phyloP scores from a whole-genome alignment of 2,888 invertebrate genomes.

The Andrena marginata region DNA sequence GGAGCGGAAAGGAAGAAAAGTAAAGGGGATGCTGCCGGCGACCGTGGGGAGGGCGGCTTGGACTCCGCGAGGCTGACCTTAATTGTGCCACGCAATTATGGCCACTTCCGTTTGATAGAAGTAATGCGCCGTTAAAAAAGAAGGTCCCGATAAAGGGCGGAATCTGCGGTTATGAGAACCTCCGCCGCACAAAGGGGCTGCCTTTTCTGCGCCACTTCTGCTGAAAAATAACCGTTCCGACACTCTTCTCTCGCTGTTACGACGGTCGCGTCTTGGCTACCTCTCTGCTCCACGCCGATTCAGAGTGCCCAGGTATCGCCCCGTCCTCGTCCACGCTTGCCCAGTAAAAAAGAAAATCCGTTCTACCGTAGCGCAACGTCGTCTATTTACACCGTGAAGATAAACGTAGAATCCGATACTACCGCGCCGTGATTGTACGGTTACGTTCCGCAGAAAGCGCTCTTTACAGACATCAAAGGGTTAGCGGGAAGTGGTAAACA shows the following conservation, averaged over 20 bases:
- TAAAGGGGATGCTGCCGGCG: constrained; percentile 11
- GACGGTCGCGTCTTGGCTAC: neutral
- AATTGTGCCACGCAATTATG: constrained; percentile 68
- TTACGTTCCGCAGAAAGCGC: constrained; percentile 31
- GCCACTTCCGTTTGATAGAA: constrained; percentile 63
- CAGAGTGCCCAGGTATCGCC: neutral
- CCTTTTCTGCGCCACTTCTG: constrained; percentile 2
- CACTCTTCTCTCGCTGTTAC: constrained; percentile 14
- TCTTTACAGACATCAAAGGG: constrained; percentile 19
- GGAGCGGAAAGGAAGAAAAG: constrained; percentile 33
- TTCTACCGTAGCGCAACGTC: neutral
- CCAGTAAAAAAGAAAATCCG: constrained; percentile 9
- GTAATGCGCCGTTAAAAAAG: constrained; percentile 55
- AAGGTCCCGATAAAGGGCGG: constrained; percentile 45
- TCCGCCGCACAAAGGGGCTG: constrained; percentile 60
- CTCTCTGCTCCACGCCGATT: neutral
- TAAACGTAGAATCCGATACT: constrained; percentile 6
- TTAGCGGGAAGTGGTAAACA: constrained; percentile 50
- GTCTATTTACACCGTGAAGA: neutral
- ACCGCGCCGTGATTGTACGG: constrained; percentile 10
- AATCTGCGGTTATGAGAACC: constrained; percentile 67
- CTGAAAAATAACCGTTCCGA: constrained; percentile 18
- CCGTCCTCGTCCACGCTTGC: neutral
- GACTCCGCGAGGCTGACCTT: constrained; percentile 34
- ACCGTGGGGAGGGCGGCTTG: neutral